These are phyloP conservation scores for Macquaria australasica DNA, from an alignment of 2,113 vertebrate genomes.

Conservation along the genomic window DNA sequence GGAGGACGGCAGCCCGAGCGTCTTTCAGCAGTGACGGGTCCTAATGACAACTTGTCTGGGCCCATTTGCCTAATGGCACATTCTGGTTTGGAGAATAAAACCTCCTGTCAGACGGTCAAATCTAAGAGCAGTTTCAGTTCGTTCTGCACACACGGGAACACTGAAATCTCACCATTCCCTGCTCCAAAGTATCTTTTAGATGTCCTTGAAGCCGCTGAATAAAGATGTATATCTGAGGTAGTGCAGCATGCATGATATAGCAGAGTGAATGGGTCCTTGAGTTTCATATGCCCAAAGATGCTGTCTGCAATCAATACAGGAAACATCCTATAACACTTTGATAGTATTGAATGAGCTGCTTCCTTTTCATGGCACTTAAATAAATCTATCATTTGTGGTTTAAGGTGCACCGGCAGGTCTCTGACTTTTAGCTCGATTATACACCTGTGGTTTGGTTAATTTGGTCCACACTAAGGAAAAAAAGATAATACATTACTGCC, in stretches of 20 bases:
- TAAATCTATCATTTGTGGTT: neutral
- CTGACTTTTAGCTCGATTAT: neutral
- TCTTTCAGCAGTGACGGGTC: slow-evolving; percentile 51
- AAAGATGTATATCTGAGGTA: slow-evolving; percentile 9
- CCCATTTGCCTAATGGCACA: slow-evolving; percentile 67
- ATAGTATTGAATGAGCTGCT: neutral
- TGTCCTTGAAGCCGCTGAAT: slow-evolving; percentile 28
- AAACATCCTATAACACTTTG: neutral
- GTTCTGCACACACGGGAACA: slow-evolving; percentile 8
- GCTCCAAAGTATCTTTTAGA: neutral
- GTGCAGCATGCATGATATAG: slow-evolving; percentile 8
- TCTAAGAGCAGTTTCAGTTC: slow-evolving; percentile 8
- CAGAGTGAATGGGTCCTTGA: neutral
- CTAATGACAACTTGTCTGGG: slow-evolving; percentile 56
- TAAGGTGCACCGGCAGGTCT: neutral
- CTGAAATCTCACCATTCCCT: slow-evolving; percentile 11
- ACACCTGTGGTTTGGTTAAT: neutral
- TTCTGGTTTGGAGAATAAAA: slow-evolving; percentile 36
- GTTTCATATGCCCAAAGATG: neutral
- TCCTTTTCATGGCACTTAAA: neutral
- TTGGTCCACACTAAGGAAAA: neutral
- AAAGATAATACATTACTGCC: neutral
- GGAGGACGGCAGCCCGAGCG: slow-evolving; percentile 12
- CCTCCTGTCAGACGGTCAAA: slow-evolving; percentile 48
- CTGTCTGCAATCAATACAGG: slow-evolving; percentile 7